Base-by-base conservation (phyloP, 2,888 invertebrate species). In the Herminia tarsipennalis region DNA sequence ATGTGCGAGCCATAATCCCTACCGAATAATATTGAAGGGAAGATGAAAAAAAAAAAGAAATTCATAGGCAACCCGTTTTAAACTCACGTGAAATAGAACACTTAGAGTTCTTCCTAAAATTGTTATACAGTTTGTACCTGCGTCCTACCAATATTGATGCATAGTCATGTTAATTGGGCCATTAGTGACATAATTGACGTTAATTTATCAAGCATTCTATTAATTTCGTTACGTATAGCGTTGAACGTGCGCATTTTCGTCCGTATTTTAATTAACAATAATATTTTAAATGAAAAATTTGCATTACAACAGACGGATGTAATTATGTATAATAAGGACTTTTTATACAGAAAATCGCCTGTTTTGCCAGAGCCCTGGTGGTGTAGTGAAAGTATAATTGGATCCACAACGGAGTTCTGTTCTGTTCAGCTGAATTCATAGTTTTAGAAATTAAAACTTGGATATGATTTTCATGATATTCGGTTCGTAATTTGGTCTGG, bases 281-380 rank as follows among this genome's bases (percentile, higher is more conserved):
- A 49, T 49, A 44, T 46, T 52, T 46, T 52, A 18, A 55, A 56
- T 59, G 27, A 40, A 41, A 41, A 33, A 52, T 42, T 43, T 42
- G 34, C 13, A 32, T 46, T 25, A 37, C 22, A 22, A 10, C 12
- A 18, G 24, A 29, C 25, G 34, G 28, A 24, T 45, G 36, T 52
- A 48, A 41, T 42, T 41, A 42, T n/a, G 20, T n/a, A 18, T 40
- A 46, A 35, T 30, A 46, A 18, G 14, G 27, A 22, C 35, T 46
- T 46, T 40, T 34, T 22, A 34, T 29, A 39, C 39, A 34, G 18
- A 14, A 45, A 45, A 45, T 45, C 28, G 28, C n/a, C 22, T 24
- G 38, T 38, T 17, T 36, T 25, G 21, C 20, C n/a, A n/a, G n/a
- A 21, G 4, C 2, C n/a, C 12, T 32, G 13, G 5, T 21, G n/a